Conservation (phyloP, 2,113 vertebrate species). For the Macroglossus sobrinus region DNA sequence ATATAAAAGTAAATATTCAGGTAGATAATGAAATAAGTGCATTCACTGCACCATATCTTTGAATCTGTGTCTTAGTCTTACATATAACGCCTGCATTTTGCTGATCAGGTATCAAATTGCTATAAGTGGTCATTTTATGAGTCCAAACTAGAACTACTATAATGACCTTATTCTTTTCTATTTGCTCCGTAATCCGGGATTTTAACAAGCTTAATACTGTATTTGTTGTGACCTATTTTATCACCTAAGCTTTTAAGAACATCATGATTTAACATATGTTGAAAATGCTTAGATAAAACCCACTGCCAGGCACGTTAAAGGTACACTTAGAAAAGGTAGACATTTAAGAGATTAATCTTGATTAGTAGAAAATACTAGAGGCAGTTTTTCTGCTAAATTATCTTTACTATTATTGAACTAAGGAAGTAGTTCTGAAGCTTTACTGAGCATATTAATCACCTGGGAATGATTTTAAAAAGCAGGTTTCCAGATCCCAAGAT, state of each 20-base stretch:
- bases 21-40: neutral
- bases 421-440: neutral
- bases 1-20: neutral
- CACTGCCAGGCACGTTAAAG: neutral
- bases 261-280: neutral
- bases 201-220: constrained; percentile 25
- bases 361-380: neutral
- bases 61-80: neutral
- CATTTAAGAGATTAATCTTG: neutral
- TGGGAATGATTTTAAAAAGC: neutral
- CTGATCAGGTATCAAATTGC: neutral
- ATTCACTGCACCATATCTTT: neutral
- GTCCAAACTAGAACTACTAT: neutral
- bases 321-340: neutral
- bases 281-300: neutral
- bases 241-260: constrained; percentile 50
- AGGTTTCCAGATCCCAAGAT: neutral
- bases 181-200: constrained; percentile 54
- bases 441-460: neutral
- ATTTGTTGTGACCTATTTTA: constrained; percentile 48
- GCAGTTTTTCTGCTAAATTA: neutral
- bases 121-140: neutral
- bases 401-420: neutral
- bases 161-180: constrained; percentile 1
- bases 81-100: neutral